Evolutionary conservation across 2,113 vertebrate genomes (phyloP).

Genomic region (Redunca redunca): DNA sequence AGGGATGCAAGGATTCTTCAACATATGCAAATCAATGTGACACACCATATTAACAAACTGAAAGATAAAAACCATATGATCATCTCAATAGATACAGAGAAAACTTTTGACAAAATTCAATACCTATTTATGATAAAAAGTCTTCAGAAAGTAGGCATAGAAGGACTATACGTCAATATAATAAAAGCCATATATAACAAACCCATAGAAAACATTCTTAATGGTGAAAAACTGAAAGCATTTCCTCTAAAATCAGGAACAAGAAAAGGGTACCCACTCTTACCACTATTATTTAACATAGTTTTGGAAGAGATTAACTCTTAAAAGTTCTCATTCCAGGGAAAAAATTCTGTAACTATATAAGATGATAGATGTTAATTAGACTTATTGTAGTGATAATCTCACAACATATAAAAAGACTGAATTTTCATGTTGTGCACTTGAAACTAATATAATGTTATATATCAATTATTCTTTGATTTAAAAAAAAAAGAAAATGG

Average conservation of each 20-base stretch:
- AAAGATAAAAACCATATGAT: not conserved
- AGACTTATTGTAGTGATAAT: not conserved
- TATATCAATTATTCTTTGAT: not conserved
- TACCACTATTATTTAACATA: not conserved
- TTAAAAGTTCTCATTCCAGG: not conserved
- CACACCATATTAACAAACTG: not conserved
- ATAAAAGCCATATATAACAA: not conserved
- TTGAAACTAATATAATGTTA: not conserved
- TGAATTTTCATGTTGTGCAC: not conserved
- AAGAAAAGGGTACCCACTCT: not conserved
- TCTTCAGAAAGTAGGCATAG: not conserved
- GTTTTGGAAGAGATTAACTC: not conserved
- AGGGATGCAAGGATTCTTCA: not conserved
- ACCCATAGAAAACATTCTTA: not conserved
- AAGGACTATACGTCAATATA: not conserved
- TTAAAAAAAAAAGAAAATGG: not conserved
- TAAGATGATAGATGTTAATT: not conserved
- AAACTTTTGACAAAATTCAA: not conserved
- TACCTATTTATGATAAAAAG: not conserved
- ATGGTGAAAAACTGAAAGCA: not conserved
- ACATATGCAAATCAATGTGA: not conserved
- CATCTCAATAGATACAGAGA: not conserved
- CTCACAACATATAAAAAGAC: not conserved
- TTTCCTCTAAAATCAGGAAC: not conserved
- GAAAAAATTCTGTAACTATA: not conserved